Conservation (phyloP, 2,113 vertebrate species). For the Sigmodon hispidus region DNA sequence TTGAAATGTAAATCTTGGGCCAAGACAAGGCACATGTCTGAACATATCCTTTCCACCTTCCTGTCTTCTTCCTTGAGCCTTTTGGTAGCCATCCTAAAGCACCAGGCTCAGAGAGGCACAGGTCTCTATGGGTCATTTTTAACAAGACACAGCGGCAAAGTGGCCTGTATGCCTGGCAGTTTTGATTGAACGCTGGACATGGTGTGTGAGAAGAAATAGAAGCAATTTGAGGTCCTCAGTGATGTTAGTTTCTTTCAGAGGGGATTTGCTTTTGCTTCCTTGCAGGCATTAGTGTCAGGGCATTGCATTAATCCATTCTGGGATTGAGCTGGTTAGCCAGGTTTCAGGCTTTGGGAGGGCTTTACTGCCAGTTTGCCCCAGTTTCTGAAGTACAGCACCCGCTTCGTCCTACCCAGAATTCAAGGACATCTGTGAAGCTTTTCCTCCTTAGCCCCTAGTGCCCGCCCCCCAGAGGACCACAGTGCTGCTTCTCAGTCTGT, state of each 20-base stretch:
- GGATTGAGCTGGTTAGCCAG: not conserved
- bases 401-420: not conserved
- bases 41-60: not conserved
- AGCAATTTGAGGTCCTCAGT: not conserved
- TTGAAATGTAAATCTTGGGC: not conserved
- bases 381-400: not conserved
- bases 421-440: not conserved
- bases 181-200: constrained; percentile 26
- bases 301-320: constrained; percentile 14
- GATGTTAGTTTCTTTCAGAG: constrained; percentile 25
- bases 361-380: not conserved
- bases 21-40: not conserved
- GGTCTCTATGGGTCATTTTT: not conserved
- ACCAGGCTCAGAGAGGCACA: not conserved
- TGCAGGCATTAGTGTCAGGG: not conserved
- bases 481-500: too few relatives aligned
- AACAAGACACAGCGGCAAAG: not conserved
- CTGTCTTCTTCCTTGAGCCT: not conserved
- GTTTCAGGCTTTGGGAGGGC: constrained; percentile 16
- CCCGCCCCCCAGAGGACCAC: not conserved
- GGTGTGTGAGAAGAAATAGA: constrained; percentile 9
- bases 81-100: not conserved
- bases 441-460: not conserved
- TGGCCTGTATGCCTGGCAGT: not conserved
- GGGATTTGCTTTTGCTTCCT: constrained; percentile 42